phyloP scores from a whole-genome alignment of 2,888 invertebrate genomes.

The Drosophila monieri region DNA sequence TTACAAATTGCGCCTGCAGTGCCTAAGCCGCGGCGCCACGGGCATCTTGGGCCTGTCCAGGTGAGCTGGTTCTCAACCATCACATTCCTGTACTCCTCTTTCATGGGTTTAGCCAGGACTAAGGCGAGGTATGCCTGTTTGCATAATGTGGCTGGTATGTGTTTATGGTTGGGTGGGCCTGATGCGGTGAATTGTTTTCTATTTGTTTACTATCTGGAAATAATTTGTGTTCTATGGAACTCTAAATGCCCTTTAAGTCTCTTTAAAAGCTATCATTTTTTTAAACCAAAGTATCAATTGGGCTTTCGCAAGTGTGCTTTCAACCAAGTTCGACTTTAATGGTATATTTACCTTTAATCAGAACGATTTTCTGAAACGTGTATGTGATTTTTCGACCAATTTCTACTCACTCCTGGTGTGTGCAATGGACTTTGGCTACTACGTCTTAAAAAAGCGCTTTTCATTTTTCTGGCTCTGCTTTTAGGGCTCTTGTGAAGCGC shows the following conservation, averaged over 20 bases:
- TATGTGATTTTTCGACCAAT: not conserved
- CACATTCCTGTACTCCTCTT: not conserved
- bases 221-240: not conserved
- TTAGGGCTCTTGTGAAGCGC: slow-evolving; percentile 19
- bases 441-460: not conserved
- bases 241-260: not conserved
- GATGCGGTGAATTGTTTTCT: slow-evolving; percentile 7
- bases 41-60: slow-evolving; percentile 95
- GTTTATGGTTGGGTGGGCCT: not conserved
- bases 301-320: no score
- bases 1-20: slow-evolving; percentile 92
- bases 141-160: slow-evolving; percentile 18
- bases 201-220: slow-evolving; percentile 15
- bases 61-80: slow-evolving; percentile 84
- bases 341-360: no score
- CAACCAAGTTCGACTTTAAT: no score
- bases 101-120: slow-evolving; percentile 11
- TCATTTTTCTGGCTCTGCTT: not conserved
- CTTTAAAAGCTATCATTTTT: no score
- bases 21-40: slow-evolving; percentile 92
- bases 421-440: not conserved
- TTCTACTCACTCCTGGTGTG: not conserved
- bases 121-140: slow-evolving; percentile 24
- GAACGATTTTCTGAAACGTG: not conserved
- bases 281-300: no score